Evolutionary conservation across 2,113 vertebrate species (phyloP), one percentile per base, ranked within the genome.

Genomic region (Muscicapa adusta): DNA sequence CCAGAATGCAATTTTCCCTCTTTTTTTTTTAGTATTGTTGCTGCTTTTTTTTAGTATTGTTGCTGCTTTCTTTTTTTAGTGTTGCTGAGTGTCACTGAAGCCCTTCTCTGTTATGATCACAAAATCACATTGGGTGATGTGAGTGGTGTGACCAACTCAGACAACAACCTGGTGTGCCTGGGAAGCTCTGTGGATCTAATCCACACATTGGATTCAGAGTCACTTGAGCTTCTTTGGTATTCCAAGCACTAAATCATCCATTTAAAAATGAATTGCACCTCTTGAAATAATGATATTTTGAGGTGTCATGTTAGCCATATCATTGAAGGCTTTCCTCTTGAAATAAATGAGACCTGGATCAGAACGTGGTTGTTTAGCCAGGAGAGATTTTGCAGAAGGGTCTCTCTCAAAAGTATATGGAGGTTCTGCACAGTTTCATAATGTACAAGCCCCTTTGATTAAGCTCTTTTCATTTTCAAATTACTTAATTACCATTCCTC

Each of bases 391-490:
- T 90, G 93, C 81, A 92, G 33, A 47, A 76, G 11, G 7, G 2
- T 23, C 12, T 65, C 74, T 91, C 47, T 85, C 58, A 48, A 85
- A 85, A 51, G 56, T 40, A 91, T 34, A 16, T 26, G 36, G 67
- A 85, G 24, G 16, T 66, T 83, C 65, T 57, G 18, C 56, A 68
- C 51, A 89, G 58, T 66, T 88, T 93, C 33, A 12, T 79, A 38
- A 33, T 48, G 12, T 40, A 63, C 38, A 89, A 95, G 8, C 9
- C 61, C 31, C 42, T 88, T 89, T 93, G 81, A 96, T 97, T 89
- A 96, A 93, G 94, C 63, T 60, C 70, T 88, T 95, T 96, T 94
- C 89, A 94, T 94, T 97, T 96, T 95, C 61, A 95, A 92, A 96
- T 91, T 93, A 61, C 93, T 96, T 96, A 94, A 96, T 96, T 96